Percentiles rank a stretch among this genome's conserved stretches.
These are phyloP conservation scores for Drosophila insularis DNA, from an alignment of 1,140 invertebrate species.

Conservation along the genomic window DNA sequence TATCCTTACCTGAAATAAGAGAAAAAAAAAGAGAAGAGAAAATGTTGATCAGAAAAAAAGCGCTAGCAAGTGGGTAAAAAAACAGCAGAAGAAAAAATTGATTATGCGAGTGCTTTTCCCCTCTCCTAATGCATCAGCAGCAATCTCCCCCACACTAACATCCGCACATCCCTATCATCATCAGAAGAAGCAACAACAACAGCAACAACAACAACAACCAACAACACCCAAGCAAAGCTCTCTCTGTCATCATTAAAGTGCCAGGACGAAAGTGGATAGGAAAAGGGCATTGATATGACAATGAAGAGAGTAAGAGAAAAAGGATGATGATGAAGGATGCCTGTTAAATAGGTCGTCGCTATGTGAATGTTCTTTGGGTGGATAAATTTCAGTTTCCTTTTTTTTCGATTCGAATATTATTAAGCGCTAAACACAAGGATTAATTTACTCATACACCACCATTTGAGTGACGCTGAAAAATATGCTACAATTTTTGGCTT, in stretches of 20 bases:
- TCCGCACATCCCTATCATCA: too few relatives aligned
- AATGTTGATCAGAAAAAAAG: not conserved
- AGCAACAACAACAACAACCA: not conserved
- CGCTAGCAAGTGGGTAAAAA: not conserved
- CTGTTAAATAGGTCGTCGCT: not conserved
- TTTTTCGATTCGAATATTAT: not conserved
- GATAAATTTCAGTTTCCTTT: not conserved
- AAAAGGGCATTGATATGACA: not conserved
- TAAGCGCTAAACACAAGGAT: not conserved
- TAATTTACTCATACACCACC: not conserved
- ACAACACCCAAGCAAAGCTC: not conserved
- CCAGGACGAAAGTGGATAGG: not conserved
- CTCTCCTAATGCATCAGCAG: not conserved
- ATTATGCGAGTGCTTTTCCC: constrained; percentile 12
- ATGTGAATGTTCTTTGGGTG: not conserved
- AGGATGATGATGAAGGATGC: not conserved
- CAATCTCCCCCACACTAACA: not conserved
- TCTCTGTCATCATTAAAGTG: constrained; percentile 10
- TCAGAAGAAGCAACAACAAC: too few relatives aligned
- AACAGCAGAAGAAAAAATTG: constrained; percentile 6
- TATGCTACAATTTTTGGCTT: constrained; percentile 67
- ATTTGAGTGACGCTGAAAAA: constrained; percentile 56
- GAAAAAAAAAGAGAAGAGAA: not conserved
- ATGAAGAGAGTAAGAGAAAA: too few relatives aligned
- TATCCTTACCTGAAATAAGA: constrained; percentile 48